Conservation (phyloP, 2,888 invertebrate genomes). For the Oconnorella tubifera region DNA sequence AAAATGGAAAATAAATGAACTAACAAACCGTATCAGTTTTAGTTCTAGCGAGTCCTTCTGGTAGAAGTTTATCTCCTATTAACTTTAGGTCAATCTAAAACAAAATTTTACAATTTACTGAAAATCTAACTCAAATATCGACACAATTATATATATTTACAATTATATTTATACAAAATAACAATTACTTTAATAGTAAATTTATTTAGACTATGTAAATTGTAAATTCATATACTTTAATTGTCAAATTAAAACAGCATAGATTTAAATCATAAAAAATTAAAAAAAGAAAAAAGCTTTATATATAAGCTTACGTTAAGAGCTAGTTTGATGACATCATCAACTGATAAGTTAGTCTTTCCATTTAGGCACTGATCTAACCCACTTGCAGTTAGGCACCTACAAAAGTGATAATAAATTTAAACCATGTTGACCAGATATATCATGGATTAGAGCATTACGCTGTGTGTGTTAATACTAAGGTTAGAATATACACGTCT, state of each 20-base stretch:
- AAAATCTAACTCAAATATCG: background rate
- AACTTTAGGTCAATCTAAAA: background rate
- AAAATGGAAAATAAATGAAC: too few relatives aligned
- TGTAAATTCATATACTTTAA: background rate
- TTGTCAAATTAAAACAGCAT: too few relatives aligned
- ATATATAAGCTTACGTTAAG: background rate
- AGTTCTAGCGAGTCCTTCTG: constrained; percentile 67
- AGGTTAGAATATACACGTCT: too few relatives aligned
- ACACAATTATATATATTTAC: too few relatives aligned
- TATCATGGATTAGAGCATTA: too few relatives aligned
- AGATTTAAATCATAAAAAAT: background rate
- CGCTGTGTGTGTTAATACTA: too few relatives aligned
- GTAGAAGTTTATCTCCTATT: constrained; percentile 71
- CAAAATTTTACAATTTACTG: background rate
- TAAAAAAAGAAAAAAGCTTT: background rate
- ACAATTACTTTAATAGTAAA: background rate
- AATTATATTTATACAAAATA: background rate
- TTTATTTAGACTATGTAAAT: background rate
- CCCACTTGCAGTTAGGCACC: background rate
- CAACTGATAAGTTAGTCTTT: background rate
- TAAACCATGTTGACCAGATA: too few relatives aligned
- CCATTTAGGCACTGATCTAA: background rate
- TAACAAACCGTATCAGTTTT: constrained; percentile 55
- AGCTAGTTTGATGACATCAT: background rate
- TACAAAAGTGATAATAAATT: background rate